Conservation (phyloP, 2,888 invertebrate genomes). For the Aphodius granarius region DNA sequence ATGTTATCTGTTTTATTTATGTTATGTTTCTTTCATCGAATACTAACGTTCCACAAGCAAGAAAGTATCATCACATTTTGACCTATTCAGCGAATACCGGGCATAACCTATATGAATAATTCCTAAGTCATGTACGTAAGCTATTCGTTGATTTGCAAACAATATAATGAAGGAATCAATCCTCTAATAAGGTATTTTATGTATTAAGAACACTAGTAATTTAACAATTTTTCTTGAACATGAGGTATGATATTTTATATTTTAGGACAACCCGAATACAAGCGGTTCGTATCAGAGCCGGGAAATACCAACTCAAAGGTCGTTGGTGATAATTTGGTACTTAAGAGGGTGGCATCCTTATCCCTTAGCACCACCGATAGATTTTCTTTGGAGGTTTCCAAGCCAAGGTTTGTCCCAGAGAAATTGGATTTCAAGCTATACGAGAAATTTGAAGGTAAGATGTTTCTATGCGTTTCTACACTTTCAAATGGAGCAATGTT, state of each 20-base stretch:
- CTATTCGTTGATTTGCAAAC: background rate
- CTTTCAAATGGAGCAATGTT: background rate
- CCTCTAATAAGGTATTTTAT: background rate
- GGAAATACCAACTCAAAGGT: slow-evolving; percentile 53
- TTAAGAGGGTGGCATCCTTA: slow-evolving; percentile 83
- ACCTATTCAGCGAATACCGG: background rate
- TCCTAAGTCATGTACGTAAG: background rate
- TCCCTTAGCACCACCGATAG: slow-evolving; percentile 64
- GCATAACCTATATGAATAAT: background rate
- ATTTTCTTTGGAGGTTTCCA: slow-evolving; percentile 65
- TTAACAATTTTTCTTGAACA: background rate
- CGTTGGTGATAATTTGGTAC: slow-evolving; percentile 70
- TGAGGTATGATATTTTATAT: background rate
- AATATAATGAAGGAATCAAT: background rate
- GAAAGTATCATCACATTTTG: background rate
- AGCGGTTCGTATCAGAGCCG: slow-evolving; percentile 50
- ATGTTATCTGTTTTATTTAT: background rate
- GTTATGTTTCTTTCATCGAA: background rate
- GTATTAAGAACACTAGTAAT: background rate
- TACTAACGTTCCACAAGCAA: background rate
- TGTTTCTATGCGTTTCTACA: background rate
- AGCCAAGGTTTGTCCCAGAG: slow-evolving; percentile 80
- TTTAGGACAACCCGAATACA: slow-evolving; percentile 39
- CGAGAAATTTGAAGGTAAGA: slow-evolving; percentile 91
- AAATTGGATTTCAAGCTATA: slow-evolving; percentile 84